Base-by-base conservation (phyloP, 2,888 invertebrate genomes). In the Dolomedes plantarius region DNA sequence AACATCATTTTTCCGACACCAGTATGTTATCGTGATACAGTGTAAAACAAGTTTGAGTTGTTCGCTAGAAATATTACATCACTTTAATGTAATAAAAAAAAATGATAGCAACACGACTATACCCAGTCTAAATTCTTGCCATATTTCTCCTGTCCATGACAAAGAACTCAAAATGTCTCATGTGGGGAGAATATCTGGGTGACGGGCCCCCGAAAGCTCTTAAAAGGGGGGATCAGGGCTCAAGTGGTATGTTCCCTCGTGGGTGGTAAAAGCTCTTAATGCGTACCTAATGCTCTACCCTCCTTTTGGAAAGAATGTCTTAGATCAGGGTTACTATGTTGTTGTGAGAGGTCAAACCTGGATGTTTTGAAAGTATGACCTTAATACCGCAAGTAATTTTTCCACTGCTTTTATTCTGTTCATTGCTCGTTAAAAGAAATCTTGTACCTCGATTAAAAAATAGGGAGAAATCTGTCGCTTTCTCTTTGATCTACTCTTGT, bases 261-360 rank as follows among this genome's bases (percentile, higher is more conserved):
- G 82, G 82, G 82, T 75, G 82, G 82, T 76, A 82, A 76, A 69
- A 75, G 75, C 75, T 82, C 69, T 82, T 82, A 82, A 82, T 82
- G 82, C 82, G 82, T 82, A 64, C 32, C 82, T 82, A 82, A 82
- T 82, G 75, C 82, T 69, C 69, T 32, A 50, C 36, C 81, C 81
- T 74, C 56, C 16, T 56, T 56, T 56, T 56, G 56, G 56, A 36
- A 56, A 23, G 56, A 56, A 56, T 56, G 23, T 23, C 56, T 56
- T 56, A 19, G 56, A 3, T 56, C 56, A 23, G 56, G 56, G 56
- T 23, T 56, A 23, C 56, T 19, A 23, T 23, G 23, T 56, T 23
- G 23, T 23, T 5, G 23, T 11, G 46, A 56, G 5, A 56, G 56
- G 56, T 56, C 56, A 56, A 56, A 56, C 56, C 23, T n/a, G 56